phyloP scores from a whole-genome alignment of 2,797 vertebrate species.

The Xerus rutilus region DNA sequence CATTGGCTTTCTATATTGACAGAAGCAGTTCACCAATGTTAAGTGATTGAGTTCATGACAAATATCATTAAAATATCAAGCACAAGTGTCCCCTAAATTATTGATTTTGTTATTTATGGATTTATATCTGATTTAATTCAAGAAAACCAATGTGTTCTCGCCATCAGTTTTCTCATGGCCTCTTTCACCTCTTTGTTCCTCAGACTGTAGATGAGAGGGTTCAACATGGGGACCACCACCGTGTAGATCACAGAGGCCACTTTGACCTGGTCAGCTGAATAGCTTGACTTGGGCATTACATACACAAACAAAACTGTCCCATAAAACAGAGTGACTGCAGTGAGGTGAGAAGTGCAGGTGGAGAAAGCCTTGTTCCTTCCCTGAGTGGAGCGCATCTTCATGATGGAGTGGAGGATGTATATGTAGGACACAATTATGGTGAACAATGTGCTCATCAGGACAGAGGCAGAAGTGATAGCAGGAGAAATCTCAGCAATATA shows the following conservation, averaged over 20 bases:
- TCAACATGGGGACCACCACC: slow-evolving; percentile 82
- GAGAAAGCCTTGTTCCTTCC: slow-evolving; percentile 80
- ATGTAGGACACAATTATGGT: slow-evolving; percentile 75
- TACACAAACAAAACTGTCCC: slow-evolving; percentile 82
- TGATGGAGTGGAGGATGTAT: slow-evolving; percentile 75
- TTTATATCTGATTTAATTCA: slow-evolving; percentile 25
- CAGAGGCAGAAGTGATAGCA: slow-evolving; percentile 72
- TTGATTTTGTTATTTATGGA: neutral
- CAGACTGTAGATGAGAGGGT: slow-evolving; percentile 85
- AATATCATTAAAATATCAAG: neutral
- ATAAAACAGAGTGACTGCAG: slow-evolving; percentile 81
- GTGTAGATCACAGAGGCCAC: slow-evolving; percentile 83
- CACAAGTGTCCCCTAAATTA: neutral
- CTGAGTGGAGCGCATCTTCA: slow-evolving; percentile 70
- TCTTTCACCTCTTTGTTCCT: slow-evolving; percentile 84
- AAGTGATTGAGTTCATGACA: neutral
- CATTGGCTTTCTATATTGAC: neutral
- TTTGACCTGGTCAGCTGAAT: slow-evolving; percentile 80
- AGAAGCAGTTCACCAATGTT: neutral
- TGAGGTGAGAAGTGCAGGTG: slow-evolving; percentile 80
- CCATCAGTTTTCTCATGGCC: slow-evolving; percentile 72
- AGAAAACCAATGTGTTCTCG: slow-evolving; percentile 6
- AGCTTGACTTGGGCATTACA: slow-evolving; percentile 79
- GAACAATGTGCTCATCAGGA: slow-evolving; percentile 76
- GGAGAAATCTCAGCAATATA: slow-evolving; percentile 78